Percentiles rank a stretch among this genome's conserved stretches.
Conservation (phyloP, 2,888 invertebrate species). For the Boloria selene region DNA sequence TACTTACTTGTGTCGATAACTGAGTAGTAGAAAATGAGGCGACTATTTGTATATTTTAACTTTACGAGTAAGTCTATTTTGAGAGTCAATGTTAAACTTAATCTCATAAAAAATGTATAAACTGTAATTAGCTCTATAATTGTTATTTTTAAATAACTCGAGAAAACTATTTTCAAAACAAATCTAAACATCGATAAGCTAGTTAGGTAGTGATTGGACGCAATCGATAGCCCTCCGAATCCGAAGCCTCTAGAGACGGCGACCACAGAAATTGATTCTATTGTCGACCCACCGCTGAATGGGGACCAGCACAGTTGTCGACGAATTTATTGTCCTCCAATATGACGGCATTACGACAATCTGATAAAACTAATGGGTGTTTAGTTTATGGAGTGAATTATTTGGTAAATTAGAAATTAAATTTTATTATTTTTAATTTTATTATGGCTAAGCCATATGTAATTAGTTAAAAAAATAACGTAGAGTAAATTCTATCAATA, state of each 20-base stretch:
- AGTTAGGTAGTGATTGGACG: slow-evolving; percentile 25
- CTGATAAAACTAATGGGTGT: slow-evolving; percentile 8
- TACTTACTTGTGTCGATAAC: too few relatives aligned
- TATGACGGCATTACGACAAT: slow-evolving; percentile 23
- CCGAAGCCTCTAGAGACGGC: slow-evolving; percentile 26
- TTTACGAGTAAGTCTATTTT: too few relatives aligned
- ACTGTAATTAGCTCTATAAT: too few relatives aligned
- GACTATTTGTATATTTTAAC: too few relatives aligned
- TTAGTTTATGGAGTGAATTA: slow-evolving; percentile 1
- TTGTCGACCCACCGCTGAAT: slow-evolving; percentile 31
- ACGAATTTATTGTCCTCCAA: slow-evolving; percentile 25
- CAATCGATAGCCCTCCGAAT: slow-evolving; percentile 36
- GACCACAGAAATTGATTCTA: slow-evolving; percentile 36
- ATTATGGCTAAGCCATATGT: too few relatives aligned
- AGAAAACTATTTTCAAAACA: background rate
- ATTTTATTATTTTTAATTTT: too few relatives aligned
- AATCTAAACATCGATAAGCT: slow-evolving; percentile 19
- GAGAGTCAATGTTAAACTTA: too few relatives aligned
- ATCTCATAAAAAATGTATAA: too few relatives aligned
- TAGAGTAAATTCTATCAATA: too few relatives aligned
- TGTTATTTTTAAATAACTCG: too few relatives aligned
- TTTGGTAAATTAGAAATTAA: background rate
- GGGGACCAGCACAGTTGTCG: slow-evolving; percentile 24
- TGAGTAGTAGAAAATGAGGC: too few relatives aligned
- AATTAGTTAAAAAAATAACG: too few relatives aligned